Percentiles rank a stretch among this genome's conserved stretches.
These are phyloP conservation scores for Esox niger DNA, from an alignment of 2,113 vertebrate genomes.

Conservation along the genomic window DNA sequence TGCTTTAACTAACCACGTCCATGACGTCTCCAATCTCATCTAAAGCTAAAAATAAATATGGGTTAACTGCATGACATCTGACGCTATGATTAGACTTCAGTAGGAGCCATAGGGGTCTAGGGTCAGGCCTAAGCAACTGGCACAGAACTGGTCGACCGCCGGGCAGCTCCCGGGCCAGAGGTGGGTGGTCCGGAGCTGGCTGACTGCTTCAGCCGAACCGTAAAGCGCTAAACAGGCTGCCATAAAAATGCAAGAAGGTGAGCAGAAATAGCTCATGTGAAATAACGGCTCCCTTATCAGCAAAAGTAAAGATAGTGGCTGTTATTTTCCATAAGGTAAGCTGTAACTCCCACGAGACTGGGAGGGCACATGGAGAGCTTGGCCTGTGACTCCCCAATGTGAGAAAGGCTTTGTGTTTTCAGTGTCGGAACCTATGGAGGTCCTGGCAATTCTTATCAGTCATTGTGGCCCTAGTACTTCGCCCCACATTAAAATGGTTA, in stretches of 20 bases:
- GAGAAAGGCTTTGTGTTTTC: too few species aligned
- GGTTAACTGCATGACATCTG: slow-evolving; percentile 60
- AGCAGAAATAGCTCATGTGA: slow-evolving; percentile 18
- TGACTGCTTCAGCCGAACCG: slow-evolving; percentile 8
- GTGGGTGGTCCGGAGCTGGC: slow-evolving; percentile 48
- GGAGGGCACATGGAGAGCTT: neutral
- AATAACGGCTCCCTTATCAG: slow-evolving; percentile 3
- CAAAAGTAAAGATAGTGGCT: slow-evolving; percentile 10
- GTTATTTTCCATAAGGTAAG: neutral
- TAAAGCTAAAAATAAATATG: slow-evolving; percentile 63
- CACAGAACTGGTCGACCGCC: slow-evolving; percentile 9
- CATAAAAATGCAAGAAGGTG: slow-evolving; percentile 15
- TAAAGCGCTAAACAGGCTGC: slow-evolving; percentile 29
- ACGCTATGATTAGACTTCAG: slow-evolving; percentile 59
- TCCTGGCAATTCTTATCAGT: neutral
- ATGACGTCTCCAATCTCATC: slow-evolving; percentile 25
- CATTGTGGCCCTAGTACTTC: neutral
- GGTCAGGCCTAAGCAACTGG: slow-evolving; percentile 57
- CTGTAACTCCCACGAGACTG: neutral
- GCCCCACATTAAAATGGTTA: neutral
- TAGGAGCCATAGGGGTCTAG: slow-evolving; percentile 20
- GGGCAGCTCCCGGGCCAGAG: slow-evolving; percentile 8
- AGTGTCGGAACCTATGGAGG: too few species aligned
- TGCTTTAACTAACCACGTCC: too few species aligned
- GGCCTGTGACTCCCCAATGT: neutral